A percentile compares a stretch with the other conserved stretches of the same genome.
phyloP scores from a whole-genome alignment of 2,797 vertebrate genomes.

The Borostomias antarcticus region DNA sequence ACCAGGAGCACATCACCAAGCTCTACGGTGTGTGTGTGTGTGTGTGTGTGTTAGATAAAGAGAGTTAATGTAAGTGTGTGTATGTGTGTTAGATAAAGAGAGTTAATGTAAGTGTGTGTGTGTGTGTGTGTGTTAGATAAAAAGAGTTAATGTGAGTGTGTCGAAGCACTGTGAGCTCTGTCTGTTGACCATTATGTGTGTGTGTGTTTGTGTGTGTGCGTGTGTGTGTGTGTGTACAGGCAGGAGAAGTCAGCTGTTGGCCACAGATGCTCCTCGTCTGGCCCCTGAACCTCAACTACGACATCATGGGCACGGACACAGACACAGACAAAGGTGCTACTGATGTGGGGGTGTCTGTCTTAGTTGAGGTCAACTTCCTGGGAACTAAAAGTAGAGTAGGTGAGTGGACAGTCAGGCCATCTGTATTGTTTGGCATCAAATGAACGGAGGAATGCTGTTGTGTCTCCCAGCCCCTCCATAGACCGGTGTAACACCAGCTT shows the following conservation, averaged over 20 bases:
- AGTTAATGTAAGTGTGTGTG: conserved; percentile 21
- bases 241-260: conserved; percentile 52
- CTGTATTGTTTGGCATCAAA: no score
- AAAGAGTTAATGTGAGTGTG: background rate
- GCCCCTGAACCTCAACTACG: conserved; percentile 42
- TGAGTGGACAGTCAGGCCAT: no score
- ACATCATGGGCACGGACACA: conserved; percentile 39
- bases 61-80: conserved; percentile 15
- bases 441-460: no score
- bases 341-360: no score
- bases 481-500: conserved; percentile 76
- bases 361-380: no score
- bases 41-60: conserved; percentile 2
- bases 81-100: background rate
- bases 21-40: conserved; percentile 70
- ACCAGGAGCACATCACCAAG: conserved; percentile 68
- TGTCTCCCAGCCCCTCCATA: conserved; percentile 36
- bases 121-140: no score
- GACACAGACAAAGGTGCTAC: conserved; percentile 45
- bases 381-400: no score
- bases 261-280: conserved; percentile 49
- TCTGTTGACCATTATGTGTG: conserved; percentile 11
- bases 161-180: no score
- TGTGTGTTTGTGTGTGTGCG: conserved; percentile 15
- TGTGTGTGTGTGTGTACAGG: conserved; percentile 47